These are phyloP conservation scores for Arenicola marina DNA, from an alignment of 2,888 invertebrate genomes.

Conservation along the genomic window DNA sequence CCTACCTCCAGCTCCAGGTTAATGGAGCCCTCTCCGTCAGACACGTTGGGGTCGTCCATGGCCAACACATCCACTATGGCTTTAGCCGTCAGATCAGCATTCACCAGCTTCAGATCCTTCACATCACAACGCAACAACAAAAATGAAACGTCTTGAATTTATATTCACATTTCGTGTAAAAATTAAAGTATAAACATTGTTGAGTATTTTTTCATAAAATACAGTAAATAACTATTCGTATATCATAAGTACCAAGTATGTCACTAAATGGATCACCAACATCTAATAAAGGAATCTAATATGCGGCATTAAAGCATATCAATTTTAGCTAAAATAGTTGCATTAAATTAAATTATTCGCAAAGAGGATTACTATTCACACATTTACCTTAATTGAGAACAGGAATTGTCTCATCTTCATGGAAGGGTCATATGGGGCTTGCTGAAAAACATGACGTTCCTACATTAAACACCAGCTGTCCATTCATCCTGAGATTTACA, in stretches of 20 bases:
- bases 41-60: conserved; percentile 54
- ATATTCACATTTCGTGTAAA: not conserved
- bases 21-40: conserved; percentile 52
- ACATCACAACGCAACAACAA: not conserved
- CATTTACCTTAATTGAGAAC: conserved; percentile 54
- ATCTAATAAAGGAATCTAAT: too few species aligned
- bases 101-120: conserved; percentile 57
- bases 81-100: conserved; percentile 52
- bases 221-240: too few species aligned
- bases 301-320: too few species aligned
- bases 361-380: too few species aligned
- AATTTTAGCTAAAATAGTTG: too few species aligned
- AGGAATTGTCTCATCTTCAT: conserved; percentile 59
- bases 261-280: too few species aligned
- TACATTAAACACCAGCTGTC: too few species aligned
- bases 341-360: too few species aligned
- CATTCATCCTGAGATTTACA: too few species aligned
- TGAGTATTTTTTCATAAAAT: too few species aligned
- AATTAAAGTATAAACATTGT: not conserved
- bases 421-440: conserved; percentile 10
- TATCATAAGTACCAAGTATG: too few species aligned
- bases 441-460: conserved; percentile 1
- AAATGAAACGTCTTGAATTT: not conserved
- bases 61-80: conserved; percentile 51
- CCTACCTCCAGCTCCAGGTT: conserved; percentile 59